phyloP scores from a whole-genome alignment of 2,113 vertebrate species.

The Boleophthalmus pectinirostris region DNA sequence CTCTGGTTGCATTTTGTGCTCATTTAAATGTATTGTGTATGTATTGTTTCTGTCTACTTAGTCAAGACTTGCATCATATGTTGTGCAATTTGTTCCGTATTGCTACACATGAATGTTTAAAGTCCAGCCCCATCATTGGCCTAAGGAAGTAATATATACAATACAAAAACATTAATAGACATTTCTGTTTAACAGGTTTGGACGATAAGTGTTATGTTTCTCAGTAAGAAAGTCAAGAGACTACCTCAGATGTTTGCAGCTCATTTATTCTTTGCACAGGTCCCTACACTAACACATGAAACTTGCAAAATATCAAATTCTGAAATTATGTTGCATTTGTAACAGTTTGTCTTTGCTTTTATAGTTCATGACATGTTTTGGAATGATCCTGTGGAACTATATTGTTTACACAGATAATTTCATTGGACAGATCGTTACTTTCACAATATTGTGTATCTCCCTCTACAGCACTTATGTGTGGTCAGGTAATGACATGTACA shows the following conservation, averaged over 20 bases:
- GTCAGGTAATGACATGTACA: slow-evolving; percentile 81
- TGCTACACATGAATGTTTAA: not conserved
- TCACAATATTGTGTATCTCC: slow-evolving; percentile 87
- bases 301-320: not conserved
- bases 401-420: slow-evolving; percentile 80
- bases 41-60: not conserved
- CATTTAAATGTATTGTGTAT: not conserved
- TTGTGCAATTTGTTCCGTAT: no score
- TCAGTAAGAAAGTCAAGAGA: slow-evolving; percentile 90
- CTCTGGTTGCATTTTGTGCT: not conserved
- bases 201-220: slow-evolving; percentile 87
- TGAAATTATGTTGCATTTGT: not conserved
- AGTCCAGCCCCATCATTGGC: not conserved
- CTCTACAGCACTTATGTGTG: slow-evolving; percentile 92
- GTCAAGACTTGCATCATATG: not conserved
- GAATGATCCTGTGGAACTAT: slow-evolving; percentile 94
- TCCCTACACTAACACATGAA: slow-evolving; percentile 55
- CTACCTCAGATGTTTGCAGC: slow-evolving; percentile 90
- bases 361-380: slow-evolving; percentile 86
- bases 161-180: not conserved
- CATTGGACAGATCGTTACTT: slow-evolving; percentile 84
- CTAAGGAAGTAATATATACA: not conserved
- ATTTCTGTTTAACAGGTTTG: slow-evolving; percentile 79
- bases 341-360: not conserved
- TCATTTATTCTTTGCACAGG: slow-evolving; percentile 93